Conservation (phyloP, 1,140 invertebrate species). For the Aplysia californica region DNA sequence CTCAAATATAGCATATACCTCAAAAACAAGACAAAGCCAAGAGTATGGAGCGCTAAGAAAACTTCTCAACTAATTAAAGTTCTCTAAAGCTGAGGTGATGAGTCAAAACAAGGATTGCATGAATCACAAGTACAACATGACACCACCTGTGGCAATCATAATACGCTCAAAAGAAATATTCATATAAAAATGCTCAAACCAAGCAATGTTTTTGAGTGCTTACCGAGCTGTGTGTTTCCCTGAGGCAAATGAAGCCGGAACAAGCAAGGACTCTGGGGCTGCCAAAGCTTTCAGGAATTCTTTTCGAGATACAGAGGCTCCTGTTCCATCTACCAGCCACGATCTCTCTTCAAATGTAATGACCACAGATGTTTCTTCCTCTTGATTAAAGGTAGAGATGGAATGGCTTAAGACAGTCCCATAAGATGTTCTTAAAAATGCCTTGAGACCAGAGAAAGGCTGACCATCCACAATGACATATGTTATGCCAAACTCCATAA, state of each 20-base stretch:
- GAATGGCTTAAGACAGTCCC: not conserved
- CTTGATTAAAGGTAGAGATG: not conserved
- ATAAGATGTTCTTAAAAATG: not conserved
- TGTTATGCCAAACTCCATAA: not conserved
- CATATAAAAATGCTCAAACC: too few relatives aligned
- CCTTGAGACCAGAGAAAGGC: not conserved
- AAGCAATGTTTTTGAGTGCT: too few relatives aligned
- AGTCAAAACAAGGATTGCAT: too few relatives aligned
- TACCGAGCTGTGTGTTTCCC: constrained; percentile 15
- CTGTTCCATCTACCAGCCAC: not conserved
- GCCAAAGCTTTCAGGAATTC: constrained; percentile 13
- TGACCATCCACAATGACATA: not conserved
- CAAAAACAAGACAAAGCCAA: too few relatives aligned
- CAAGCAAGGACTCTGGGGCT: not conserved
- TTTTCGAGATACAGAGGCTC: not conserved
- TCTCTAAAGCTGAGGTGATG: too few relatives aligned
- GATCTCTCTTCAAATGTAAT: constrained; percentile 4
- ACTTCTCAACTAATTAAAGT: too few relatives aligned
- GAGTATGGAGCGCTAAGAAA: too few relatives aligned
- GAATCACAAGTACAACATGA: too few relatives aligned
- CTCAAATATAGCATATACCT: too few relatives aligned
- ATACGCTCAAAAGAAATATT: too few relatives aligned
- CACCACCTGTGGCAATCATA: too few relatives aligned
- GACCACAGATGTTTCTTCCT: not conserved
- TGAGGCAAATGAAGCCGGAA: constrained; percentile 9